Conservation (phyloP, 2,888 invertebrate genomes). For the Sturmia bella region DNA sequence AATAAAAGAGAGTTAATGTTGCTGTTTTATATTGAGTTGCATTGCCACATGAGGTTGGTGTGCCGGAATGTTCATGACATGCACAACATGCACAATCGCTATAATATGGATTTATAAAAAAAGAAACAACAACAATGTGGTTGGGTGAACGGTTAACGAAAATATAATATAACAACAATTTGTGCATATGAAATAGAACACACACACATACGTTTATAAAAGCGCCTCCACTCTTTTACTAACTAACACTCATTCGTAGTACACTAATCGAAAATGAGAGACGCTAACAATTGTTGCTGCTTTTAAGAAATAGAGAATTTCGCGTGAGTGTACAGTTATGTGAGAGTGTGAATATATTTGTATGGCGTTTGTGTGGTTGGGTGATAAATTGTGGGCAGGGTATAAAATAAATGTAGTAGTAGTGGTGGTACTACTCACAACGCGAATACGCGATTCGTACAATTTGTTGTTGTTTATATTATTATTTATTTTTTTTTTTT, state of each 20-base stretch:
- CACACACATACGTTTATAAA: not conserved
- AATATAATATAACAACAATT: not conserved
- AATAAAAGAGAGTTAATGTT: not conserved
- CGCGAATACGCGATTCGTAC: slow-evolving; percentile 81
- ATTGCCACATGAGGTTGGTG: slow-evolving; percentile 46
- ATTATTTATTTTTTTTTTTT: slow-evolving; percentile 21
- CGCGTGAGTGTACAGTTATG: slow-evolving; percentile 50
- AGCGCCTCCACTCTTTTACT: slow-evolving; percentile 49
- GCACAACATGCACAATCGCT: slow-evolving; percentile 11
- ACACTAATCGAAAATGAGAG: not conserved
- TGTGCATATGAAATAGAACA: not conserved
- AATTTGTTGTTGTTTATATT: slow-evolving; percentile 66
- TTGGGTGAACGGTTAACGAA: slow-evolving; percentile 40
- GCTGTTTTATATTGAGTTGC: not conserved
- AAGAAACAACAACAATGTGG: slow-evolving; percentile 33
- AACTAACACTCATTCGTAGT: not conserved
- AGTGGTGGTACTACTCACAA: slow-evolving; percentile 72
- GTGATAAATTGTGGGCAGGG: slow-evolving; percentile 81
- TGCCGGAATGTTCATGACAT: slow-evolving; percentile 54
- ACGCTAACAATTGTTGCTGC: slow-evolving; percentile 1
- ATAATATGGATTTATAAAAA: not conserved
- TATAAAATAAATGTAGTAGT: slow-evolving; percentile 77
- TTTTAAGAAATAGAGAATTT: slow-evolving; percentile 49
- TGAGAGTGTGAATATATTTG: slow-evolving; percentile 46
- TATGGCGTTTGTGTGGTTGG: slow-evolving; percentile 62